Conservation (phyloP, 1,140 invertebrate genomes). For the Oreohelix idahoensis region DNA sequence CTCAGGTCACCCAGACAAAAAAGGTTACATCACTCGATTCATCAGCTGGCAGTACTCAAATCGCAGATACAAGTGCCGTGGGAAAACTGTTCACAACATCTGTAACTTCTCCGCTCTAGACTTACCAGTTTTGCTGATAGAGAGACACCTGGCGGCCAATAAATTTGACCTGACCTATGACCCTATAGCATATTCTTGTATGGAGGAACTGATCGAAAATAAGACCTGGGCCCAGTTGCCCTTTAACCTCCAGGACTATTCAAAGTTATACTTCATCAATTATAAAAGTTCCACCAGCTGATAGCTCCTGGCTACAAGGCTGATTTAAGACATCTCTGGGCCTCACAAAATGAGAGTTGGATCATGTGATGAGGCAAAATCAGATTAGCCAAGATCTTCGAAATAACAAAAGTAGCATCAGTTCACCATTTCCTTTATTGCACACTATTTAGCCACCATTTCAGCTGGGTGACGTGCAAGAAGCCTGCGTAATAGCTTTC, state of each 20-base stretch:
- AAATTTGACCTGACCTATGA: conserved; percentile 37
- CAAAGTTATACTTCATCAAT: conserved; percentile 15
- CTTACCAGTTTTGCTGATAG: neutral
- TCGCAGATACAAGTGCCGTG: conserved; percentile 8
- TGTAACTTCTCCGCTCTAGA: conserved; percentile 27
- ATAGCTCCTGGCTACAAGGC: neutral
- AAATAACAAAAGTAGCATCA: no score
- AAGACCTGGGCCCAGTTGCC: neutral
- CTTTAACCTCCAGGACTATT: neutral
- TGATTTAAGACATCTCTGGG: no score
- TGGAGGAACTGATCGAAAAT: conserved; percentile 22
- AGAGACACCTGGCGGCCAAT: conserved; percentile 22
- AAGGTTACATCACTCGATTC: conserved; percentile 35
- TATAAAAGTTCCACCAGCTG: neutral
- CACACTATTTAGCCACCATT: no score
- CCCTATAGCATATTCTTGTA: conserved; percentile 33
- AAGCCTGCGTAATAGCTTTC: no score
- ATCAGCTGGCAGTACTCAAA: conserved; percentile 29
- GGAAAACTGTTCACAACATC: conserved; percentile 12
- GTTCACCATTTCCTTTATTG: no score
- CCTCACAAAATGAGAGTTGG: no score
- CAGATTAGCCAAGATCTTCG: no score
- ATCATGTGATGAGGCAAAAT: no score
- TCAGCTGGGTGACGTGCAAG: no score
- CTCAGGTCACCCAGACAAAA: conserved; percentile 34